Base-by-base conservation (phyloP, 1,140 invertebrate species). In the Laupala kohalensis region DNA sequence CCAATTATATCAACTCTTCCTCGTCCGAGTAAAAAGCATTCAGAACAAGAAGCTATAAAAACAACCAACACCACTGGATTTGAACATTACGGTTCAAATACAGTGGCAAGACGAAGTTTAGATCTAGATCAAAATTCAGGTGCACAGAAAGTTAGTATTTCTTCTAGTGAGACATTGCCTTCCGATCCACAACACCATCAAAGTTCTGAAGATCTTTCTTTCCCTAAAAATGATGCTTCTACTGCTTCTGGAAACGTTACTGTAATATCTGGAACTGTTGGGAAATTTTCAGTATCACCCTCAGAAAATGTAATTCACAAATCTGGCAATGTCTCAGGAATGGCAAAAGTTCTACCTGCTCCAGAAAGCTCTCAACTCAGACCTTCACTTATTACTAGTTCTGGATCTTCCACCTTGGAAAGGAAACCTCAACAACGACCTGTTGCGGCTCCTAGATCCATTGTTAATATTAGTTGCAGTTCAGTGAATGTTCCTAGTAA, bases 1-100 rank as follows among this genome's bases (percentile, higher is more conserved):
- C 71, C 71, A 25, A n/a, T 69, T 25, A 19, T 29, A 67, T 64
- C 70, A 25, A 72, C 71, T 37, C 29, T 72, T 23, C 71, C 71
- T 27, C 65, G 71, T 24, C 71, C 67, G 3, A 68, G 24, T 15
- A 72, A 72, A 66, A 72, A 68, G 29, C 28, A 29, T 23, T 25
- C n/a, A 28, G 63, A 37, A 71, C 26, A 66, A 1, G 27, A 71
- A 26, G n/a, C 19, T 23, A 53, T 53, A 0, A 53, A 19, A 13
- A 19, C 37, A 13, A 53, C 9, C 19, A 9, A 9, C 9, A 19
- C 37, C 37, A 53, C 19, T 53, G 37, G 37, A 0, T 53, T 53
- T 53, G 37, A 53, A 19, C 37, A 53, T 53, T 53, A 13, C 19
- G 19, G 37, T 53, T 53, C 37, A 9, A 53, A 53, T 53, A 53